These are phyloP conservation scores for Leistus spinibarbis DNA, from an alignment of 2,888 invertebrate species.

Conservation along the genomic window DNA sequence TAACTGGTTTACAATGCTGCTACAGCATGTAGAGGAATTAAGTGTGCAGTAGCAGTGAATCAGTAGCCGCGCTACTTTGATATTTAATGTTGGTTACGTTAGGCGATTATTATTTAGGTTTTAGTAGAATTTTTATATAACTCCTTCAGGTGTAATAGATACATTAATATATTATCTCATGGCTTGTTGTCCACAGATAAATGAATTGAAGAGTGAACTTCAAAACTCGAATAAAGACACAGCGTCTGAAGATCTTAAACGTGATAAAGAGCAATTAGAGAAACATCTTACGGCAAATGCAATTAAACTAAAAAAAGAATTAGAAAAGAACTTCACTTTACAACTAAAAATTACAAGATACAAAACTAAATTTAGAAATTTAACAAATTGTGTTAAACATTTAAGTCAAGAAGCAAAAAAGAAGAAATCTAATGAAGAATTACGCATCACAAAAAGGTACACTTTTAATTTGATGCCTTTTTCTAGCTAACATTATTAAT, in stretches of 20 bases:
- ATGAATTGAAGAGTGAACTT: constrained; percentile 11
- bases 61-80: too few relatives aligned
- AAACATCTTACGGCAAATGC: constrained; percentile 5
- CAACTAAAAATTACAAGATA: constrained; percentile 39
- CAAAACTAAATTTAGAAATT: constrained; percentile 40
- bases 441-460: constrained; percentile 4
- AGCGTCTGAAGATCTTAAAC: constrained; percentile 8
- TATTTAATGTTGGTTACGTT: too few relatives aligned
- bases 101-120: too few relatives aligned
- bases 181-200: constrained; percentile 7
- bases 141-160: too few relatives aligned
- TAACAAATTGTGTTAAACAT: constrained; percentile 31
- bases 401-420: constrained; percentile 19
- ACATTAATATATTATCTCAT: too few relatives aligned
- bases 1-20: too few relatives aligned
- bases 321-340: constrained; percentile 18
- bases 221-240: constrained; percentile 13
- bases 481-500: neutral
- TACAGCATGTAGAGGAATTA: too few relatives aligned
- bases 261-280: constrained; percentile 24
- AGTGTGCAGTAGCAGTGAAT: too few relatives aligned
- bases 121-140: too few relatives aligned
- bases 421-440: constrained; percentile 31
- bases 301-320: constrained; percentile 9
- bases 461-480: neutral